These are phyloP conservation scores for Torymus aiolomorphi DNA, from an alignment of 2,888 invertebrate genomes.

Conservation along the genomic window DNA sequence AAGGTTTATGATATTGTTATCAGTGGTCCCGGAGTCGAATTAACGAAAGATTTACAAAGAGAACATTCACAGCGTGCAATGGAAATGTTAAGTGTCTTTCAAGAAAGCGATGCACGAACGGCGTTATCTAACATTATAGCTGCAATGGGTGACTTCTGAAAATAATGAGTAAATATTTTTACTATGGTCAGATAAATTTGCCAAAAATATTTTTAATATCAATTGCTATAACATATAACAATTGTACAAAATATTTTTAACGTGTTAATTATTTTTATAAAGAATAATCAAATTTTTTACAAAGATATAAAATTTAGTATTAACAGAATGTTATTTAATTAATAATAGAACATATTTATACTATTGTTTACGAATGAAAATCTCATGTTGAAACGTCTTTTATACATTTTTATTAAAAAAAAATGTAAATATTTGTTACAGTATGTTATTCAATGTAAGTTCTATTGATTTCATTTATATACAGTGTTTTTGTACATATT, in stretches of 20 bases:
- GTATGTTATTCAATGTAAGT: constrained; percentile 28
- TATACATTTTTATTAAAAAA: constrained; percentile 47
- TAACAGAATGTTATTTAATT: constrained; percentile 36
- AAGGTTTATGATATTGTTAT: constrained; percentile 80
- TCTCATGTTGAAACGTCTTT: constrained; percentile 42
- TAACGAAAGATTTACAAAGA: constrained; percentile 84
- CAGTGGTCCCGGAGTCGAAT: constrained; percentile 84
- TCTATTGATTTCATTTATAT: constrained; percentile 38
- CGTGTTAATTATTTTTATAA: constrained; percentile 43
- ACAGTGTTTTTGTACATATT: constrained; percentile 49
- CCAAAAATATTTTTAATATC: constrained; percentile 45
- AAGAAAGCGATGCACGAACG: constrained; percentile 88
- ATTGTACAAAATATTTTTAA: constrained; percentile 35
- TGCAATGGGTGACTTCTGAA: constrained; percentile 85
- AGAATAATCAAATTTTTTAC: constrained; percentile 35
- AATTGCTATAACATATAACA: background rate
- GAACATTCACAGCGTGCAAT: constrained; percentile 87
- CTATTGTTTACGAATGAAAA: constrained; percentile 45
- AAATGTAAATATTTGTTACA: constrained; percentile 55
- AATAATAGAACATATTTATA: constrained; percentile 42
- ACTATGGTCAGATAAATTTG: constrained; percentile 42
- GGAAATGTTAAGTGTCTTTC: constrained; percentile 85
- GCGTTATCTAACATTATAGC: constrained; percentile 91
- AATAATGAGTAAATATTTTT: constrained; percentile 15
- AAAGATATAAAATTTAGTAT: constrained; percentile 37